phyloP scores from a whole-genome alignment of 2,797 vertebrate genomes.

The Valencia hispanica region DNA sequence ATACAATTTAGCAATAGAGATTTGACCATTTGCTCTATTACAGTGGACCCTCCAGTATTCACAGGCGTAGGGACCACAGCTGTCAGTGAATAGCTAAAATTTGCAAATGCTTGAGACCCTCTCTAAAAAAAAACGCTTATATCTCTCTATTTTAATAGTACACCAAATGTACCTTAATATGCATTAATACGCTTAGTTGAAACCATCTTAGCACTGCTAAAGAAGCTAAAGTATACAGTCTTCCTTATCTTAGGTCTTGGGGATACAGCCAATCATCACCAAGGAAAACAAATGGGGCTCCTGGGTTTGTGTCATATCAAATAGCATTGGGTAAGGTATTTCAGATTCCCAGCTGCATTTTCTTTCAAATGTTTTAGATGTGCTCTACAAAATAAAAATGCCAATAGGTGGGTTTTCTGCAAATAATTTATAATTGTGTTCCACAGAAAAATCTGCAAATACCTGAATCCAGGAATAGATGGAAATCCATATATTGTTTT shows the following conservation, averaged over 20 bases:
- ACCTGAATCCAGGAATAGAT: too few species aligned
- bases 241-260: background rate
- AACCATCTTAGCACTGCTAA: background rate
- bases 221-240: background rate
- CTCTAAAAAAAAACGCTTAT: background rate
- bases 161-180: background rate
- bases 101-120: background rate
- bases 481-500: too few species aligned
- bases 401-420: too few species aligned
- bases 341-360: background rate
- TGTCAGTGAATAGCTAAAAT: too few species aligned
- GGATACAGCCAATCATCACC: too few species aligned
- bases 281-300: background rate
- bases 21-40: background rate
- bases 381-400: too few species aligned
- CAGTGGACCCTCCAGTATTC: background rate
- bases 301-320: background rate
- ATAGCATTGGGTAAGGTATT: background rate
- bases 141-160: background rate
- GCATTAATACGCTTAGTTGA: background rate
- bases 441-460: too few species aligned
- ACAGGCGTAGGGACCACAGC: background rate
- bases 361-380: background rate
- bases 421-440: too few species aligned
- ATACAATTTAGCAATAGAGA: background rate